phyloP scores from a whole-genome alignment of 2,888 invertebrate genomes.

The Gortyna flavago region DNA sequence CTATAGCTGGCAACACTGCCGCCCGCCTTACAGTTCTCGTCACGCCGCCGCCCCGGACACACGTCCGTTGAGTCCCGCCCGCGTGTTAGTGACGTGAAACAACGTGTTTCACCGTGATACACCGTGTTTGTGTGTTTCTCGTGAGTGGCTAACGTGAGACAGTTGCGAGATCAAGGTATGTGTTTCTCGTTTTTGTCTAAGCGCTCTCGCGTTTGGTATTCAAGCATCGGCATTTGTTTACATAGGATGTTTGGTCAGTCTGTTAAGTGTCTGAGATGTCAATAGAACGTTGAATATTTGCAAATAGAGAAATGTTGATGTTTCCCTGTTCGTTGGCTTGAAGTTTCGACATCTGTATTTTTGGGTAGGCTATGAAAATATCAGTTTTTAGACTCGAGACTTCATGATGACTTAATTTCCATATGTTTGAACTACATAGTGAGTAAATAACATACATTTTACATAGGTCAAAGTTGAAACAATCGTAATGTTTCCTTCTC shows the following conservation, averaged over 20 bases:
- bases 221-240: slow-evolving; percentile 47
- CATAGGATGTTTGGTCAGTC: slow-evolving; percentile 44
- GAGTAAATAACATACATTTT: background rate
- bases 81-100: slow-evolving; percentile 72
- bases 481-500: background rate
- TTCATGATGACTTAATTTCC: background rate
- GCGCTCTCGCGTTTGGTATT: slow-evolving; percentile 7
- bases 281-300: slow-evolving; percentile 34
- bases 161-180: slow-evolving; percentile 56
- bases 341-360: slow-evolving; percentile 12
- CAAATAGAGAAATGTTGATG: slow-evolving; percentile 20
- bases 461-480: background rate
- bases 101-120: slow-evolving; percentile 59
- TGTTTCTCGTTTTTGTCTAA: slow-evolving; percentile 55
- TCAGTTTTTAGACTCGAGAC: background rate
- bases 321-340: slow-evolving; percentile 10
- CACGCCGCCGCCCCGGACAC: slow-evolving; percentile 75
- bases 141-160: slow-evolving; percentile 49
- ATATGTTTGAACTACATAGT: background rate
- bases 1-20: slow-evolving; percentile 69
- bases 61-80: slow-evolving; percentile 76
- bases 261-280: slow-evolving; percentile 42
- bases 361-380: background rate
- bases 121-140: slow-evolving; percentile 73
- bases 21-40: slow-evolving; percentile 80